phyloP scores from a whole-genome alignment of 1,140 invertebrate genomes.

The Dolichoris vasculosae region DNA sequence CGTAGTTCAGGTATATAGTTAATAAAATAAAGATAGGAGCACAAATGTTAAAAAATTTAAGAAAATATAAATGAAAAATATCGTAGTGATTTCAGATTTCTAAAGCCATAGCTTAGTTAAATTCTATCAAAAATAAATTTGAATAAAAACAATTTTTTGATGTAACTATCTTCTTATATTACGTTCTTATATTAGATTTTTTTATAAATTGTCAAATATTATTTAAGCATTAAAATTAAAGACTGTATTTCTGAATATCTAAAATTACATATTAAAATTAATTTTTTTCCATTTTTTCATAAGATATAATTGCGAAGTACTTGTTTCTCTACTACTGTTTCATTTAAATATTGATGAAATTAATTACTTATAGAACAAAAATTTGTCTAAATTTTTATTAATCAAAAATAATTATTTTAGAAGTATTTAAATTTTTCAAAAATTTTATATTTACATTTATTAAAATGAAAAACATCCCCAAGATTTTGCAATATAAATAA shows the following conservation, averaged over 20 bases:
- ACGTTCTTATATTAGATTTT: neutral
- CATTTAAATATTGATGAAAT: neutral
- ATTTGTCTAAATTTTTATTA: neutral
- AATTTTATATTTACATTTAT: neutral
- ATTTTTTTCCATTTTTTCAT: neutral
- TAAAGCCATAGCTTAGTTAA: too few relatives aligned
- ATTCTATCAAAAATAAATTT: too few relatives aligned
- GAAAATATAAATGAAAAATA: too few relatives aligned
- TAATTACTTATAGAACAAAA: neutral
- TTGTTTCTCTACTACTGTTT: neutral
- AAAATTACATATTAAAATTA: neutral
- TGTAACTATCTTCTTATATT: too few relatives aligned
- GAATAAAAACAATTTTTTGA: too few relatives aligned
- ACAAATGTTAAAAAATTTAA: too few relatives aligned
- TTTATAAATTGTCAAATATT: neutral
- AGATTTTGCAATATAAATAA: slow-evolving; percentile 8
- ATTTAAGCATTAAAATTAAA: neutral
- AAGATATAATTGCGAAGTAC: neutral
- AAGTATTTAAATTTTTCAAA: neutral
- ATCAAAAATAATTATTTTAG: neutral
- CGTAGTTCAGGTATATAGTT: too few relatives aligned
- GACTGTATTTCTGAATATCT: neutral
- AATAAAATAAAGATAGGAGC: too few relatives aligned
- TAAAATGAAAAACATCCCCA: neutral
- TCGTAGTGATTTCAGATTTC: too few relatives aligned